A percentile compares a stretch with the other conserved stretches of the same genome.
These are phyloP conservation scores for Diplodus puntazzo DNA, from an alignment of 2,797 vertebrate genomes.

Conservation along the genomic window DNA sequence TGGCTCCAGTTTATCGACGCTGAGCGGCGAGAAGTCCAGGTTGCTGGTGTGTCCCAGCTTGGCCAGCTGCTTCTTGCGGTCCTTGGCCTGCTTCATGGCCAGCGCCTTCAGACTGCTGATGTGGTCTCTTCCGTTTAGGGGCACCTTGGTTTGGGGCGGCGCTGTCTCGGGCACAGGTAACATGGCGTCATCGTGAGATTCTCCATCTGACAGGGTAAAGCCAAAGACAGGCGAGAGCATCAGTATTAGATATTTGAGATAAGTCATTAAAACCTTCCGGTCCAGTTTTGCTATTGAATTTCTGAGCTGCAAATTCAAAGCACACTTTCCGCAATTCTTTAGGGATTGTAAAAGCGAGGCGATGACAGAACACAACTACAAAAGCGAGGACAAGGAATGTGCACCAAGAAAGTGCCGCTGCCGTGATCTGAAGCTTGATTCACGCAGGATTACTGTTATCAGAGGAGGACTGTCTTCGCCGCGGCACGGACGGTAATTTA, in stretches of 20 bases:
- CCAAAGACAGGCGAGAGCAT: slow-evolving; percentile 15
- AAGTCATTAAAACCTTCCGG: background rate
- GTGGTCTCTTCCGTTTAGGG: slow-evolving; percentile 87
- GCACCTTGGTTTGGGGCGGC: slow-evolving; percentile 85
- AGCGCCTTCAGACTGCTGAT: slow-evolving; percentile 90
- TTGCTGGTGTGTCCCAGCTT: slow-evolving; percentile 84
- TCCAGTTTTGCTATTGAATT: background rate
- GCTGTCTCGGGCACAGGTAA: slow-evolving; percentile 54
- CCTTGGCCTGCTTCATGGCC: slow-evolving; percentile 89
- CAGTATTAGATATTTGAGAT: background rate
- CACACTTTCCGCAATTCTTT: no score
- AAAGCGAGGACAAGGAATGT: slow-evolving; percentile 10
- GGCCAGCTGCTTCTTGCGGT: slow-evolving; percentile 90
- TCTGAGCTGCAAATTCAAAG: background rate
- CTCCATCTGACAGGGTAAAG: slow-evolving; percentile 43
- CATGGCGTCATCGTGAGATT: slow-evolving; percentile 41
- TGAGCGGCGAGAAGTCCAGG: slow-evolving; percentile 82
- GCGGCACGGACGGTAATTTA: slow-evolving; percentile 25
- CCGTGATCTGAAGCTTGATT: slow-evolving; percentile 19
- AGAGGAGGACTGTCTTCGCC: slow-evolving; percentile 10
- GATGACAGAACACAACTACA: background rate
- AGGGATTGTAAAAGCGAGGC: no score
- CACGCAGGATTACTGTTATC: slow-evolving; percentile 46
- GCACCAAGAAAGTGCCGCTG: background rate
- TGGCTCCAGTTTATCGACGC: slow-evolving; percentile 88